phyloP scores from a whole-genome alignment of 2,797 vertebrate species.

The Myoxocephalus aenaeus region DNA sequence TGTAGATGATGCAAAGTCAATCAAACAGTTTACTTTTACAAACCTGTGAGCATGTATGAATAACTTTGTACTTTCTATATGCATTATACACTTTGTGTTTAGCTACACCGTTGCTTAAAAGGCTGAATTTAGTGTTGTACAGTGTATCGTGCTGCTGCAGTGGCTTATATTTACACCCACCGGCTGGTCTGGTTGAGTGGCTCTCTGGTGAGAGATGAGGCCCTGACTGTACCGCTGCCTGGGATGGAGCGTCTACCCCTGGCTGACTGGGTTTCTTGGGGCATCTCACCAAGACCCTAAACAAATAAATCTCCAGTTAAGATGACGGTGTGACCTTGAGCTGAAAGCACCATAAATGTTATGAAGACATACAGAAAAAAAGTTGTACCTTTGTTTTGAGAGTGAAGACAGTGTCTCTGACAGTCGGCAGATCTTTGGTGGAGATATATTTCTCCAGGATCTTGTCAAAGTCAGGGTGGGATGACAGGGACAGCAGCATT shows the following conservation, averaged over 20 bases:
- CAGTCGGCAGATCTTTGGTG: slow-evolving; percentile 88
- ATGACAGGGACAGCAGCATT: slow-evolving; percentile 91
- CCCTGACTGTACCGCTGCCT: slow-evolving; percentile 84
- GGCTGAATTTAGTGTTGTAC: neutral
- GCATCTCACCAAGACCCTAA: slow-evolving; percentile 93
- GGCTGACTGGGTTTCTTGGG: slow-evolving; percentile 89
- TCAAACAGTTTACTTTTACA: neutral
- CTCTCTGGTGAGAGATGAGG: slow-evolving; percentile 89
- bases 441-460: slow-evolving; percentile 89
- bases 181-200: slow-evolving; percentile 82
- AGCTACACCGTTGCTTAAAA: neutral
- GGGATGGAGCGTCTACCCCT: slow-evolving; percentile 89
- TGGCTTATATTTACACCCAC: slow-evolving; percentile 71
- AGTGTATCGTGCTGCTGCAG: neutral
- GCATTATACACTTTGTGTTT: slow-evolving; percentile 5
- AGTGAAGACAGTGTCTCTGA: slow-evolving; percentile 88
- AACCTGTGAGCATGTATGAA: slow-evolving; percentile 7
- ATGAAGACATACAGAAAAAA: neutral
- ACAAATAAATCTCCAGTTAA: slow-evolving; percentile 22
- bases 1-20: slow-evolving; percentile 51
- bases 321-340: neutral
- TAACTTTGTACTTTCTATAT: neutral
- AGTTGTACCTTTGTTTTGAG: slow-evolving; percentile 90
- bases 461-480: slow-evolving; percentile 92
- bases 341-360: neutral